Conservation (phyloP, 2,113 vertebrate species). For the Vulpes vulpes region DNA sequence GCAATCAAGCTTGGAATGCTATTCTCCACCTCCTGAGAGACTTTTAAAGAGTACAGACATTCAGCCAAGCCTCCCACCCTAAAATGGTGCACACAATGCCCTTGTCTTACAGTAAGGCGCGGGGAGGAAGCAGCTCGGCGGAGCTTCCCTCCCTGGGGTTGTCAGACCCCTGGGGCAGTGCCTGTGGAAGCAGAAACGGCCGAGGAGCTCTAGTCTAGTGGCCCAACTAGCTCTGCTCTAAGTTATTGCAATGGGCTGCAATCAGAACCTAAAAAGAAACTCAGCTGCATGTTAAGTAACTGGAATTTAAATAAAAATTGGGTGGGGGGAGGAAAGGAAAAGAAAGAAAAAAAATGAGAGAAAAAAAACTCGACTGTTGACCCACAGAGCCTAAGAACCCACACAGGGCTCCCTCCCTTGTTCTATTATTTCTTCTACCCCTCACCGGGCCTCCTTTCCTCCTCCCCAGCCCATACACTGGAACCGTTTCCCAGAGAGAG, state of each 20-base stretch:
- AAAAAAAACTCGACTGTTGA: neutral
- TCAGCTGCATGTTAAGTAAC: neutral
- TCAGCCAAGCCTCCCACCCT: neutral
- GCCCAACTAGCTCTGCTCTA: neutral
- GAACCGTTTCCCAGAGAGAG: neutral
- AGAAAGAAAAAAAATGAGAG: neutral
- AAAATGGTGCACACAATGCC: neutral
- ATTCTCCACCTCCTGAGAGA: neutral
- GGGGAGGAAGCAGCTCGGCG: neutral
- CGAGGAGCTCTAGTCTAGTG: neutral
- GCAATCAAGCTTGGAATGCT: neutral
- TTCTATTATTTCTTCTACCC: neutral
- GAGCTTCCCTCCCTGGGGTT: neutral
- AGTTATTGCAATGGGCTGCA: rapidly evolving
- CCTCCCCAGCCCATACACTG: neutral
- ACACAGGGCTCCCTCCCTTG: neutral
- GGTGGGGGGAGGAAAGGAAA: neutral
- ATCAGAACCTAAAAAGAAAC: neutral
- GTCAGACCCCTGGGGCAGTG: rapidly evolving
- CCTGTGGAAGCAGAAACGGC: neutral
- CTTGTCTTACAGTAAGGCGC: neutral
- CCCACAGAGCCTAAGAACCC: neutral
- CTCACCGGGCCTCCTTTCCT: neutral
- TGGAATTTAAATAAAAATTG: neutral
- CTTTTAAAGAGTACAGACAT: neutral